phyloP scores from a whole-genome alignment of 2,888 invertebrate genomes.

The Eristalinus aeneus region DNA sequence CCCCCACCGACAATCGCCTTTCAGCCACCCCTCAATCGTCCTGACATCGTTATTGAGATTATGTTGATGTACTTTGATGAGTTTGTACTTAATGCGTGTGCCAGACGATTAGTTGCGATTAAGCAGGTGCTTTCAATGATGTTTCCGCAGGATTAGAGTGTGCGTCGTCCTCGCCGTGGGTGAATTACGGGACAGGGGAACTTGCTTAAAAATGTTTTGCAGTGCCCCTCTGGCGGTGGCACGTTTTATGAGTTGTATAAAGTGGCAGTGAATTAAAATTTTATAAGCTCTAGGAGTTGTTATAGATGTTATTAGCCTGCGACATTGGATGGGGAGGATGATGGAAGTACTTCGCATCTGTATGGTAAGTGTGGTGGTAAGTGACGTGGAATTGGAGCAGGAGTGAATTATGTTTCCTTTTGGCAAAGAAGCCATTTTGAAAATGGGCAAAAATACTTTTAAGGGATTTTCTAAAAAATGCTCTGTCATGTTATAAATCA shows the following conservation, averaged over 20 bases:
- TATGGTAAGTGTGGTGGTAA: not conserved
- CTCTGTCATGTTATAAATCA: too few species aligned
- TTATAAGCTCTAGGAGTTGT: slow-evolving; percentile 49
- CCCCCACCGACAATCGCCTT: not conserved
- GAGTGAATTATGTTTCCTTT: not conserved
- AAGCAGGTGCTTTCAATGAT: slow-evolving; percentile 70
- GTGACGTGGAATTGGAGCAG: slow-evolving; percentile 36
- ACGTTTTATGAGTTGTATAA: slow-evolving; percentile 58
- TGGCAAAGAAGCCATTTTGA: not conserved
- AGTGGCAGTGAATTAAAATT: slow-evolving; percentile 67
- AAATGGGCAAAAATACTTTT: too few species aligned
- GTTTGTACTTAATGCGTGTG: slow-evolving; percentile 67
- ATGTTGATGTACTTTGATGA: slow-evolving; percentile 70
- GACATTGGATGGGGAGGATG: not conserved
- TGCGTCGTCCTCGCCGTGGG: not conserved
- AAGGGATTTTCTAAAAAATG: too few species aligned
- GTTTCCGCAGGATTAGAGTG: slow-evolving; percentile 66
- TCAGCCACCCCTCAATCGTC: slow-evolving; percentile 12
- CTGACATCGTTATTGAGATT: slow-evolving; percentile 65
- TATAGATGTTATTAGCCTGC: not conserved
- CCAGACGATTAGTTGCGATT: slow-evolving; percentile 71
- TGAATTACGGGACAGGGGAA: slow-evolving; percentile 17
- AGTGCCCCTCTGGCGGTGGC: slow-evolving; percentile 24
- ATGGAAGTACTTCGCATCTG: slow-evolving; percentile 25
- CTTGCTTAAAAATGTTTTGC: slow-evolving; percentile 48